Evolutionary conservation across 2,797 vertebrate species (phyloP).

Genomic region (Molossus molossus): DNA sequence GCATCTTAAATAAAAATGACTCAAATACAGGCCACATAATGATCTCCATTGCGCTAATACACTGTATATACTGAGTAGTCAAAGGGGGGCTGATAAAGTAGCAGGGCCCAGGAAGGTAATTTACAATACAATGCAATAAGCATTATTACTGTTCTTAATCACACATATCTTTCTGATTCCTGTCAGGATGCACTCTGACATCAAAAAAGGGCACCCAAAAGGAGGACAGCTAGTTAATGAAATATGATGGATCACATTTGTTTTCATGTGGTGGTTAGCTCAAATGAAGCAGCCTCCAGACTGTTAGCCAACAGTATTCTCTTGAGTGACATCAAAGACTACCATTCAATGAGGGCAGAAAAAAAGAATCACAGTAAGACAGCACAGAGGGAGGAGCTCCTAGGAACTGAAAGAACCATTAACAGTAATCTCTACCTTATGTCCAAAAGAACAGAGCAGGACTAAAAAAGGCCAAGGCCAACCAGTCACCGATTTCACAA

Average conservation of each 20-base stretch:
- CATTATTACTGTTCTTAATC: constrained; percentile 91
- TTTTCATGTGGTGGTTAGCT: constrained; percentile 91
- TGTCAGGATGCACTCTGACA: constrained; percentile 90
- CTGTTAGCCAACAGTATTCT: constrained; percentile 91
- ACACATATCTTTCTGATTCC: constrained; percentile 91
- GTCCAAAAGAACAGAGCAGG: constrained; percentile 83
- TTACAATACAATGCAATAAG: constrained; percentile 92
- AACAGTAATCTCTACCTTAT: constrained; percentile 90
- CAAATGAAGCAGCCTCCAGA: constrained; percentile 90
- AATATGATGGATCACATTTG: constrained; percentile 90
- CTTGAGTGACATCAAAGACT: constrained; percentile 91
- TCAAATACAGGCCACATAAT: constrained; percentile 99
- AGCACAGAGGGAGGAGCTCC: constrained; percentile 84
- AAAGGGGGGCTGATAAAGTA: constrained; percentile 91
- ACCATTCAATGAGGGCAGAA: constrained; percentile 85
- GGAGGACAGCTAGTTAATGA: constrained; percentile 89
- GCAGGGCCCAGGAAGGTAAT: constrained; percentile 92
- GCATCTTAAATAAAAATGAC: constrained; percentile 99
- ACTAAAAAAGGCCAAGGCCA: constrained; percentile 49
- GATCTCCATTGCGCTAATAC: constrained; percentile 98
- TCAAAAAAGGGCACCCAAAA: constrained; percentile 88
- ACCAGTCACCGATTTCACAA: constrained; percentile 69
- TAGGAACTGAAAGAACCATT: constrained; percentile 87
- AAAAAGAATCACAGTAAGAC: constrained; percentile 84
- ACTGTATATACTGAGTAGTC: constrained; percentile 96